Conservation (phyloP, 1,140 invertebrate species). For the Tribolium madens region DNA sequence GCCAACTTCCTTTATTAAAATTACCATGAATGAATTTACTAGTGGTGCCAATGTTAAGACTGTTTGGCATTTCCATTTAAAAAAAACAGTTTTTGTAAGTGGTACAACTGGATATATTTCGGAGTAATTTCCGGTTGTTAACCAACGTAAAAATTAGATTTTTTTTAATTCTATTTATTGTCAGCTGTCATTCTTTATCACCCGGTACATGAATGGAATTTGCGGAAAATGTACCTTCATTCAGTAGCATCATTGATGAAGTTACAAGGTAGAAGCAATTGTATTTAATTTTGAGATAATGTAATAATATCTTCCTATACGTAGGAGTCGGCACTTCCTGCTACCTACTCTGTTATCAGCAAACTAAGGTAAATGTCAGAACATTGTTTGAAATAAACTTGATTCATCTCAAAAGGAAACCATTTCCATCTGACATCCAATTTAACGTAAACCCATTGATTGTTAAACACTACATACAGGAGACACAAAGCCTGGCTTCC, state of each 20-base stretch:
- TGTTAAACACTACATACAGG: neutral
- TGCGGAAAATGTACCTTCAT: too few species aligned
- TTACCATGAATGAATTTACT: too few species aligned
- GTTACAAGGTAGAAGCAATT: neutral
- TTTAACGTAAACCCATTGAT: neutral
- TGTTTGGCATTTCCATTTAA: too few species aligned
- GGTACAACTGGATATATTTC: too few species aligned
- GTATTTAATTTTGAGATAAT: neutral
- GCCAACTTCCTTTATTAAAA: too few species aligned
- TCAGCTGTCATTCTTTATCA: too few species aligned
- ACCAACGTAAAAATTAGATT: too few species aligned
- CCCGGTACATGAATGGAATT: too few species aligned
- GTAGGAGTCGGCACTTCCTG: neutral
- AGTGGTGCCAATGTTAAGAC: too few species aligned
- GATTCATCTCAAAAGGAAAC: neutral
- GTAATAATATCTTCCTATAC: neutral
- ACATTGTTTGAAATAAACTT: neutral
- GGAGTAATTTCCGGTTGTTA: too few species aligned
- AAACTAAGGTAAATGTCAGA: neutral
- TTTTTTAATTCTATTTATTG: too few species aligned
- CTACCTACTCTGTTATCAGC: neutral
- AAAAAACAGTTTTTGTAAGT: too few species aligned
- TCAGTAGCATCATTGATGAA: neutral
- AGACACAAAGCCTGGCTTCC: neutral
- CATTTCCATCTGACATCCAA: neutral